Percentiles rank a stretch among this genome's conserved stretches.
Evolutionary conservation across 2,888 invertebrate species (phyloP).

Genomic region (Dicyrtomina minuta): DNA sequence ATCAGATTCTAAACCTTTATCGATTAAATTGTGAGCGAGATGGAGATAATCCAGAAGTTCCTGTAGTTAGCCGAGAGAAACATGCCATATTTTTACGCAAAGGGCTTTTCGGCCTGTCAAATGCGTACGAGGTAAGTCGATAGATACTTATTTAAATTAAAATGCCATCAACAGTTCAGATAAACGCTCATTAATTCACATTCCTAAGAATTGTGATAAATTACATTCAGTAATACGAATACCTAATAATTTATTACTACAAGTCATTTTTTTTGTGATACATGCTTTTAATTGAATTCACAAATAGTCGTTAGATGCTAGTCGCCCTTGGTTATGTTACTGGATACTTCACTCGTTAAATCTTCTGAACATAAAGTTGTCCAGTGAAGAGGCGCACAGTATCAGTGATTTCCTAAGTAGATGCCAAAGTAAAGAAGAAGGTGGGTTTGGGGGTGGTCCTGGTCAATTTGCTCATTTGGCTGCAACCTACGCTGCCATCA

Average conservation of each 20-base stretch:
- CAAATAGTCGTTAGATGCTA: constrained; percentile 78
- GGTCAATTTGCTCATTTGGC: constrained; percentile 91
- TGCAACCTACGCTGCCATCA: constrained; percentile 95
- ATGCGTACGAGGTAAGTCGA: constrained; percentile 65
- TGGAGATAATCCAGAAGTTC: constrained; percentile 61
- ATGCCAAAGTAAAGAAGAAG: constrained; percentile 75
- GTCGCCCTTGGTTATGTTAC: constrained; percentile 94
- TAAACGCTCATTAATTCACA: too few species aligned
- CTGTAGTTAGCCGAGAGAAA: constrained; percentile 64
- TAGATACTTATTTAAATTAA: not conserved
- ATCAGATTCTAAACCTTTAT: constrained; percentile 61
- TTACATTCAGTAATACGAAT: too few species aligned
- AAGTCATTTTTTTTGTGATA: not conserved
- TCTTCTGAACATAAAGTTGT: constrained; percentile 68
- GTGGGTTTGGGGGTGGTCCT: constrained; percentile 91
- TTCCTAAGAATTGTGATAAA: too few species aligned
- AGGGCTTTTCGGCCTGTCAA: constrained; percentile 68
- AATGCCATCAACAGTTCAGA: too few species aligned
- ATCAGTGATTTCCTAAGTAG: constrained; percentile 65
- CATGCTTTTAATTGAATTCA: not conserved
- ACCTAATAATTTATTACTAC: too few species aligned
- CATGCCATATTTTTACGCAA: constrained; percentile 69
- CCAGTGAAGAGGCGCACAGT: constrained; percentile 61
- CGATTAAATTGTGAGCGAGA: constrained; percentile 59
- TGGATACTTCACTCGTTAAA: constrained; percentile 93